Base-by-base conservation (phyloP, 2,797 vertebrate genomes). In the Neoniphon sammara region DNA sequence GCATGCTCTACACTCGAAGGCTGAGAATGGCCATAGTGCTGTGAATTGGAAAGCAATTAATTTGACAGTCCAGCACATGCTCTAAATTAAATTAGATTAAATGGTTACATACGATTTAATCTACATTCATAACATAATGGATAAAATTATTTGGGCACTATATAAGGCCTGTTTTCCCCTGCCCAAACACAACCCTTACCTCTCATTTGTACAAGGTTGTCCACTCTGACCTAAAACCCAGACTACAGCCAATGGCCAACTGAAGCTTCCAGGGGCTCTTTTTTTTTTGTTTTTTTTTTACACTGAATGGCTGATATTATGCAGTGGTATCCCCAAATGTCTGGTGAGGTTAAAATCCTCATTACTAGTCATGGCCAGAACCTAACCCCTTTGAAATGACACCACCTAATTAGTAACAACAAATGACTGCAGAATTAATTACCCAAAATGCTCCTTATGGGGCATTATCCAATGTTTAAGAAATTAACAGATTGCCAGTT, bases 401-500 rank as follows among this genome's bases (percentile, higher is more conserved):
- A 90, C 76, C 73, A 83, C 75, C 89, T 92, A 92, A 94, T 95
- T 94, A 92, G 88, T 88, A 85, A 89, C 80, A 87, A 91, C 79
- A 90, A 92, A 93, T 88, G 84, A 82, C 87, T 88, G 77, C 85
- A 64, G 83, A 90, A 79, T 91, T 93, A 93, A 94, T 94, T 93
- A 94, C 92, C 82, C 83, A 85, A 83, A 90, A 91, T 85, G 77
- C 83, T 92, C 91, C 93, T 92, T 86, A 70, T 81, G 91, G 91
- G 91, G 80, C 82, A 81, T 89, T 90, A 86, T 92, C 85, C 92
- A 92, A 93, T 92, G 88, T 93, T 91, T 88, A 91, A 90, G 83
- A 93, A 94, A 91, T 93, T 80, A 93, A 91, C 87, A 90, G 85
- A 92, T 92, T 91, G 86, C 88, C 90, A 85, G 87, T 91, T 91